phyloP scores from a whole-genome alignment of 2,888 invertebrate species.

The Xanthorhoe spadicearia region DNA sequence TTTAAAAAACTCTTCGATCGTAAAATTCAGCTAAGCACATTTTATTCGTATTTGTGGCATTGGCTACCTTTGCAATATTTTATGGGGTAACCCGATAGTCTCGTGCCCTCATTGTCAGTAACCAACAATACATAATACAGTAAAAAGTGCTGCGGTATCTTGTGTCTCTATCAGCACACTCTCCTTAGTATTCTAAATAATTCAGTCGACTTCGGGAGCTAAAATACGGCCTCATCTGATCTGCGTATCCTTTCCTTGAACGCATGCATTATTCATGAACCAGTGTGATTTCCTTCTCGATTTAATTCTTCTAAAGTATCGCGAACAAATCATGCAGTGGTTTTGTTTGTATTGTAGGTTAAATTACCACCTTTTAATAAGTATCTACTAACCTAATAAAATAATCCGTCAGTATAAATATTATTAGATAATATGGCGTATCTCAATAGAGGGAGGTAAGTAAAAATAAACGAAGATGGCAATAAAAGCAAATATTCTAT shows the following conservation, averaged over 20 bases:
- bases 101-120: background rate
- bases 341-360: conserved; percentile 14
- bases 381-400: too few relatives aligned
- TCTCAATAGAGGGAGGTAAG: too few relatives aligned
- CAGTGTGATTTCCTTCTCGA: conserved; percentile 64
- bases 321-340: conserved; percentile 30
- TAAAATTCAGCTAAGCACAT: too few relatives aligned
- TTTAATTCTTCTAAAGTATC: conserved; percentile 55
- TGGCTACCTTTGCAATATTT: too few relatives aligned
- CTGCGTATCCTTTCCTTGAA: conserved; percentile 71
- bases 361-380: background rate
- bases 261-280: conserved; percentile 71
- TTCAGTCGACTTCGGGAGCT: conserved; percentile 66
- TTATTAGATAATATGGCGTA: too few relatives aligned
- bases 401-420: too few relatives aligned
- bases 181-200: conserved; percentile 63
- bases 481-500: too few relatives aligned
- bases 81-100: too few relatives aligned
- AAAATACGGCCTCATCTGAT: conserved; percentile 72
- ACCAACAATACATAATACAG: conserved; percentile 12
- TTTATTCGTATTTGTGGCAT: too few relatives aligned
- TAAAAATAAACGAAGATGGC: too few relatives aligned
- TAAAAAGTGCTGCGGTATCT: conserved; percentile 13
- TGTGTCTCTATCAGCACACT: conserved; percentile 28
- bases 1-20: background rate